Conservation (phyloP, 1,140 invertebrate genomes). For the Drosophila ercepeae region DNA sequence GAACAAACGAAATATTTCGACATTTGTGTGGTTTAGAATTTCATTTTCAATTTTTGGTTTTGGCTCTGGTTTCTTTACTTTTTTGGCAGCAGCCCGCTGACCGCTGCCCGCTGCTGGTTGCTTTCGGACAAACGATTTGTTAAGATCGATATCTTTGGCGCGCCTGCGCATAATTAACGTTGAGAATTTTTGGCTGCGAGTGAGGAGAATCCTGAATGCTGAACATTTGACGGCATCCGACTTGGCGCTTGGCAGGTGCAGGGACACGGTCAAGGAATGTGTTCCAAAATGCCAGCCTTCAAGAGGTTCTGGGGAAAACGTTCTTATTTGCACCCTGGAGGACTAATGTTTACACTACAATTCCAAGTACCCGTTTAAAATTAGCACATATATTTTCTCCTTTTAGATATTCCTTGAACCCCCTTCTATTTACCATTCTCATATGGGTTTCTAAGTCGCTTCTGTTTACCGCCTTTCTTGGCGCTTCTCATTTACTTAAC, state of each 20-base stretch:
- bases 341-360: neutral
- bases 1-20: constrained; percentile 67
- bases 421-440: neutral
- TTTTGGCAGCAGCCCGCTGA: constrained; percentile 31
- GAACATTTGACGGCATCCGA: constrained; percentile 51
- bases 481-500: constrained; percentile 28
- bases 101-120: no score
- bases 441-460: constrained; percentile 18
- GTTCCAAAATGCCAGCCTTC: neutral
- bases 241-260: constrained; percentile 62
- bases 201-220: constrained; percentile 32
- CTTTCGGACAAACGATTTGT: constrained; percentile 79
- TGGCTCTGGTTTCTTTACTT: constrained; percentile 10
- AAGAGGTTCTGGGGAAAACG: neutral
- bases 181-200: constrained; percentile 16
- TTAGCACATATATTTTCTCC: no score
- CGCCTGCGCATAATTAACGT: constrained; percentile 73
- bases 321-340: neutral
- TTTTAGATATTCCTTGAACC: no score
- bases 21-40: constrained; percentile 79
- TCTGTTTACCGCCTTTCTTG: constrained; percentile 31
- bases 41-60: constrained; percentile 66
- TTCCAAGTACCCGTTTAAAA: neutral
- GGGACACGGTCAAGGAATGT: constrained; percentile 24
- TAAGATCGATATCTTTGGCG: constrained; percentile 80